phyloP scores from a whole-genome alignment of 2,113 vertebrate genomes.

The Piprites chloris region DNA sequence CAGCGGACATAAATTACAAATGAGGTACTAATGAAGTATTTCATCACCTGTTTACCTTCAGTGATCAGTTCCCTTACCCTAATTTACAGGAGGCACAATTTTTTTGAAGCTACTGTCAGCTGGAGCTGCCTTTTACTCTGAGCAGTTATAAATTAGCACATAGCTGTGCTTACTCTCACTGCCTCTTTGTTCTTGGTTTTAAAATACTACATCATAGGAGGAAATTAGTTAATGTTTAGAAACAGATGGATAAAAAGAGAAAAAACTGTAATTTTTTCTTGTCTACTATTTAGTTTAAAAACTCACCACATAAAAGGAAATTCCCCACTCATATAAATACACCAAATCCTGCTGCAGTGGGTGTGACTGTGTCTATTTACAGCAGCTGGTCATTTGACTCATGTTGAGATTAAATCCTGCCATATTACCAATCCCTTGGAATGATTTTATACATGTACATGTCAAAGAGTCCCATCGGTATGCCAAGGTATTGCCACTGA shows the following conservation, averaged over 20 bases:
- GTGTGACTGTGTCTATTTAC: not conserved
- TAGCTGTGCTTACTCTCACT: constrained; percentile 30
- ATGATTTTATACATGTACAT: not conserved
- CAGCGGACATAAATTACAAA: constrained; percentile 73
- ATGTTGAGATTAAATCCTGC: not conserved
- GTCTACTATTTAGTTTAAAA: not conserved
- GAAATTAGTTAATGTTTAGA: not conserved
- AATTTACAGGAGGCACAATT: constrained; percentile 61
- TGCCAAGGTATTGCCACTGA: not conserved
- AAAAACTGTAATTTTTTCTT: not conserved
- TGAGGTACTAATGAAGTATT: constrained; percentile 75
- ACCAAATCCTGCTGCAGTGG: not conserved
- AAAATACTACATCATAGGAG: not conserved
- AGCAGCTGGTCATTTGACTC: not conserved
- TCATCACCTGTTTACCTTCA: constrained; percentile 76
- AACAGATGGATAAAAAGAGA: not conserved
- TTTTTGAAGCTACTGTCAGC: constrained; percentile 69
- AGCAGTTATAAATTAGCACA: constrained; percentile 67
- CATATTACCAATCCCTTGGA: not conserved
- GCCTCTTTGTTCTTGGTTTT: constrained; percentile 25
- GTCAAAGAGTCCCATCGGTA: not conserved
- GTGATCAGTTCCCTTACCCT: constrained; percentile 60
- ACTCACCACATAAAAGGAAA: not conserved
- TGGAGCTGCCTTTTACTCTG: constrained; percentile 57
- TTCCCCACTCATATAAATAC: not conserved